These are phyloP conservation scores for Delia radicum DNA, from an alignment of 1,140 invertebrate species.

Conservation along the genomic window DNA sequence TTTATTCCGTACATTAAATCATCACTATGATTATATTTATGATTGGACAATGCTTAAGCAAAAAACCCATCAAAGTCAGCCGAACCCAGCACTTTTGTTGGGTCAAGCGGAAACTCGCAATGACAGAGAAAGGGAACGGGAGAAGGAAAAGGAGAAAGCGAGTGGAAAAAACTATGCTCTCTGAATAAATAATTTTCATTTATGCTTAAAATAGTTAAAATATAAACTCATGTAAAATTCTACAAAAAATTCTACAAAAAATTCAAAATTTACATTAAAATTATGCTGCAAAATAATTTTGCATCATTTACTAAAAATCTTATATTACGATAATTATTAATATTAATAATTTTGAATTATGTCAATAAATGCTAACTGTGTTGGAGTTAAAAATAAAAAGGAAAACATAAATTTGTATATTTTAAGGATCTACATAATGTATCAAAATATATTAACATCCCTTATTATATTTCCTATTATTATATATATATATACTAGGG, in stretches of 20 bases:
- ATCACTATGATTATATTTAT: conserved; percentile 99
- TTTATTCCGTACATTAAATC: conserved; percentile 97
- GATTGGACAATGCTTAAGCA: conserved; percentile 99
- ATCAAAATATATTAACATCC: not conserved
- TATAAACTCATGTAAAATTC: conserved; percentile 20
- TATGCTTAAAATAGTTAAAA: conserved; percentile 7
- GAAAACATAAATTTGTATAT: not conserved
- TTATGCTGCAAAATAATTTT: conserved; percentile 26
- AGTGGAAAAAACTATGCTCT: conserved; percentile 47
- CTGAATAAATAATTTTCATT: conserved; percentile 41
- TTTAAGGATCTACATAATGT: not conserved
- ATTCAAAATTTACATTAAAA: conserved; percentile 22
- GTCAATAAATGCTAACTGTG: conserved; percentile 31
- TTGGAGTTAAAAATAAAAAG: conserved; percentile 19
- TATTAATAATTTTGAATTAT: conserved; percentile 29
- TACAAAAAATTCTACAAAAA: too few relatives aligned
- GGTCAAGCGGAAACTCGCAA: conserved; percentile 42
- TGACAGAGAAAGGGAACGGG: conserved; percentile 43
- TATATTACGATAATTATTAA: conserved; percentile 28
- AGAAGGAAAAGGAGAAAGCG: conserved; percentile 54
- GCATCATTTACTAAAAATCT: conserved; percentile 19
- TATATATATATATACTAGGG: not conserved
- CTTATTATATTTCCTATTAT: too few relatives aligned
- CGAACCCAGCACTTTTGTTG: conserved; percentile 49
- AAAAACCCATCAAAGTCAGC: conserved; percentile 61